A percentile compares a stretch with the other conserved stretches of the same genome.
phyloP scores from a whole-genome alignment of 2,113 vertebrate genomes.

The Grammomys dolichurus region DNA sequence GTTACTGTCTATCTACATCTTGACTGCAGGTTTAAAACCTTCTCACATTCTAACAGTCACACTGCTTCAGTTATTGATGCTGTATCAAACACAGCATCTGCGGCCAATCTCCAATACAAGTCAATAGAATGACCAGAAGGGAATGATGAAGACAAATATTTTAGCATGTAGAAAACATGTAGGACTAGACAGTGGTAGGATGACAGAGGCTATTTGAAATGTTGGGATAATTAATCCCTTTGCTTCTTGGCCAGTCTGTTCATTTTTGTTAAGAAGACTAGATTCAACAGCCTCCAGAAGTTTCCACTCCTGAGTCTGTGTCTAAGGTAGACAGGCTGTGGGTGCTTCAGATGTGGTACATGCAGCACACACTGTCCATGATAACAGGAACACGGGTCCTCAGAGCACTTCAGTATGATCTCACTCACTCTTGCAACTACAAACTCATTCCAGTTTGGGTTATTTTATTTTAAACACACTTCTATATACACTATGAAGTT shows the following conservation, averaged over 20 bases:
- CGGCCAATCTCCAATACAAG: background rate
- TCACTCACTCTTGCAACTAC: background rate
- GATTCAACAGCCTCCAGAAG: background rate
- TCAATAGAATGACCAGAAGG: background rate
- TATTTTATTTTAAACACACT: constrained; percentile 26
- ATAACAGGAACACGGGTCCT: constrained; percentile 38
- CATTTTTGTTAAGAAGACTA: constrained; percentile 18
- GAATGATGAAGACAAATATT: constrained; percentile 42
- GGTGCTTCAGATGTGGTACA: background rate
- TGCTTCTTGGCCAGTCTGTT: background rate
- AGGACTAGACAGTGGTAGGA: constrained; percentile 1
- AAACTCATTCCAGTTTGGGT: background rate
- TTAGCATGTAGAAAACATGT: constrained; percentile 37
- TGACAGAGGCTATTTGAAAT: background rate
- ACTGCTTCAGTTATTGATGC: background rate
- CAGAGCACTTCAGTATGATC: constrained; percentile 29
- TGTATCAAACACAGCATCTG: constrained; percentile 2
- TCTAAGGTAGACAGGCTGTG: background rate
- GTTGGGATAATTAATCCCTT: constrained; percentile 39
- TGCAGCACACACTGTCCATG: background rate
- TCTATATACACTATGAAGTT: constrained; percentile 9
- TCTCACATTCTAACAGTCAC: background rate
- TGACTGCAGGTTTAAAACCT: constrained; percentile 15
- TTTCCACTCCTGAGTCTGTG: constrained; percentile 10
- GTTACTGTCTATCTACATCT: constrained; percentile 30